A percentile compares a stretch with the other conserved stretches of the same genome.
Evolutionary conservation across 1,140 invertebrate genomes (phyloP).

Genomic region (Euwallacea similis): DNA sequence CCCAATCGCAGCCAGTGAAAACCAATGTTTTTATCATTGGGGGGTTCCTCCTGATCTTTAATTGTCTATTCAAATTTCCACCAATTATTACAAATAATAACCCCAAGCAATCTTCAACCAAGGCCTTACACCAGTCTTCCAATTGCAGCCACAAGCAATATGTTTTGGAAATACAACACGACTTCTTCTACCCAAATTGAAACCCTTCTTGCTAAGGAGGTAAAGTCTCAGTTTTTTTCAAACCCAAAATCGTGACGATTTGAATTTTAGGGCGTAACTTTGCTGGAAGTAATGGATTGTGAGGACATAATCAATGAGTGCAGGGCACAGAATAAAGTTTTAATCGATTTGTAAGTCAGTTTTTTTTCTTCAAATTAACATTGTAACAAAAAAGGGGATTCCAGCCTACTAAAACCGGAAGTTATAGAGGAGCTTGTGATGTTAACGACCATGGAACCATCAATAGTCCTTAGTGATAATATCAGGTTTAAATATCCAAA

Average conservation of each 20-base stretch:
- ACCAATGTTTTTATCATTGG: constrained; percentile 18
- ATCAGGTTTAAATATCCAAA: constrained; percentile 88
- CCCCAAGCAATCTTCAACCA: too few relatives aligned
- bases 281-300: constrained; percentile 88
- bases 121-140: too few relatives aligned
- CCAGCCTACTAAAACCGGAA: constrained; percentile 80
- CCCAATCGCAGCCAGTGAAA: neutral
- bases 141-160: constrained; percentile 51
- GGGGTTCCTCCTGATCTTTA: neutral
- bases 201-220: constrained; percentile 73
- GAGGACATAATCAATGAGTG: constrained; percentile 96
- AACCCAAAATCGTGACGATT: constrained; percentile 1
- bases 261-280: constrained; percentile 78
- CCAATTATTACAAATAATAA: too few relatives aligned
- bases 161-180: constrained; percentile 83
- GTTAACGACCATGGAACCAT: constrained; percentile 83
- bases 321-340: constrained; percentile 87
- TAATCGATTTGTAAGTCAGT: constrained; percentile 91
- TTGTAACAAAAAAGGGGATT: neutral
- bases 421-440: constrained; percentile 84
- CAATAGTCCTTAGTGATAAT: constrained; percentile 72
- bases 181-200: constrained; percentile 73
- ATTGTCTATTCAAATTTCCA: too few relatives aligned
- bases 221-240: constrained; percentile 51
- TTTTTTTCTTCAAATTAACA: neutral